These are phyloP conservation scores for Cydia fagiglandana DNA, from an alignment of 1,140 invertebrate genomes.

Conservation along the genomic window DNA sequence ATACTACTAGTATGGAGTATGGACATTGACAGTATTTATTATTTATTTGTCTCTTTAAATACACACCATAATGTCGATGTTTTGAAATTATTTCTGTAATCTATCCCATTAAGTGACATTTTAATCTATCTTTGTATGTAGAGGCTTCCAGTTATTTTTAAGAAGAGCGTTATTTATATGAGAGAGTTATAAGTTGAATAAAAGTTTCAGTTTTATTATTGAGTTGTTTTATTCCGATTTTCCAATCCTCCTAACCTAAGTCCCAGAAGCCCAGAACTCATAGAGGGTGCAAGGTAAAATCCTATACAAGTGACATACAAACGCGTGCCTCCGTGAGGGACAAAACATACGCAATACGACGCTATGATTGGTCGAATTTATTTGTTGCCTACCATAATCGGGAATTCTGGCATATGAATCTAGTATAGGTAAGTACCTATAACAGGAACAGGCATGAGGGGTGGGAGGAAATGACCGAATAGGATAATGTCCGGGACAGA, in stretches of 20 bases:
- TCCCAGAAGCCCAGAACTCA: too few relatives aligned
- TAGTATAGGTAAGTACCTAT: too few relatives aligned
- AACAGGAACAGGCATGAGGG: too few relatives aligned
- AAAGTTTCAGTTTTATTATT: slow-evolving; percentile 67
- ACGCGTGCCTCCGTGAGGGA: too few relatives aligned
- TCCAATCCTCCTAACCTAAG: background rate
- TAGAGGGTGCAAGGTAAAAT: too few relatives aligned
- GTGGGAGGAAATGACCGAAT: too few relatives aligned
- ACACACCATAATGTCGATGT: slow-evolving; percentile 43
- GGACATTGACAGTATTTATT: background rate
- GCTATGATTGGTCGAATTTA: too few relatives aligned
- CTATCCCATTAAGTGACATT: slow-evolving; percentile 48
- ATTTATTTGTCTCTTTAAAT: background rate
- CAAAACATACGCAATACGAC: too few relatives aligned
- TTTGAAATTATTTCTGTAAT: slow-evolving; percentile 50
- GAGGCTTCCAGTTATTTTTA: slow-evolving; percentile 73
- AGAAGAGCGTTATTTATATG: slow-evolving; percentile 73
- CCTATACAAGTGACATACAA: too few relatives aligned
- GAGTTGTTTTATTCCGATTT: slow-evolving; percentile 43
- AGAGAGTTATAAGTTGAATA: slow-evolving; percentile 68
- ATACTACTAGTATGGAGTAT: background rate
- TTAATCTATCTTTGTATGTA: slow-evolving; percentile 64
- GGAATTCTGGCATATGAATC: too few relatives aligned
- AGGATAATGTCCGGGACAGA: too few relatives aligned
- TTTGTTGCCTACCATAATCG: too few relatives aligned